A percentile compares a stretch with the other conserved stretches of the same genome.
Conservation (phyloP, 1,140 invertebrate species). For the Leguminivora glycinivorella region DNA sequence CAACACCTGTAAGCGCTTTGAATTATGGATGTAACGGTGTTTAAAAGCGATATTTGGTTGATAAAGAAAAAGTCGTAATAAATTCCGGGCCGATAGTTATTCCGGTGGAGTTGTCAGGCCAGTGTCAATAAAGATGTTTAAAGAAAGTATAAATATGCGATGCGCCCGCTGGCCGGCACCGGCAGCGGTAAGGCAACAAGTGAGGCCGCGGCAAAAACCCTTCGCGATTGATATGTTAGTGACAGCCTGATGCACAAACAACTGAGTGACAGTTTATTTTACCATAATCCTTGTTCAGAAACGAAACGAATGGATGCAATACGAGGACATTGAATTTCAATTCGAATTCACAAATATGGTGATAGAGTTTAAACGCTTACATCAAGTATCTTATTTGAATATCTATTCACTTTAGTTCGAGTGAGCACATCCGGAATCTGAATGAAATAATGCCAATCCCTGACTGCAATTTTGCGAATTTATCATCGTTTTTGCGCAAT, state of each 20-base stretch:
- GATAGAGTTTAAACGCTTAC: slow-evolving; percentile 67
- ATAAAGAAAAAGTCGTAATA: slow-evolving; percentile 48
- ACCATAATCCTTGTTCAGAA: slow-evolving; percentile 76
- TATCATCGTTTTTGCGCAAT: slow-evolving; percentile 11
- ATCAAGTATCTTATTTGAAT: slow-evolving; percentile 65
- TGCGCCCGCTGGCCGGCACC: slow-evolving; percentile 44
- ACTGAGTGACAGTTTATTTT: slow-evolving; percentile 74
- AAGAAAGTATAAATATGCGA: slow-evolving; percentile 74
- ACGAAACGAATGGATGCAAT: slow-evolving; percentile 72
- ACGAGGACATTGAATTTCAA: slow-evolving; percentile 73
- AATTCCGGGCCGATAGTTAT: slow-evolving; percentile 58
- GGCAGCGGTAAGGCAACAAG: slow-evolving; percentile 50
- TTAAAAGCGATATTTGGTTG: slow-evolving; percentile 28
- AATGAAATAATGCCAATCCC: slow-evolving; percentile 24
- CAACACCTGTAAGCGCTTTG: slow-evolving; percentile 37
- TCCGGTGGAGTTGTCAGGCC: slow-evolving; percentile 58
- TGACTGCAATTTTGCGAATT: slow-evolving; percentile 21
- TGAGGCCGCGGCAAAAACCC: slow-evolving; percentile 69
- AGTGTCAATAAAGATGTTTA: slow-evolving; percentile 77
- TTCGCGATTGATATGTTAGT: slow-evolving; percentile 75
- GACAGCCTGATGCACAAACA: slow-evolving; percentile 76
- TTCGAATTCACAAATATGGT: slow-evolving; percentile 64
- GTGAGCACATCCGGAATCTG: slow-evolving; percentile 36
- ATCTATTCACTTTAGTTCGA: slow-evolving; percentile 49
- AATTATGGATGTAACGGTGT: background rate